Evolutionary conservation across 2,888 invertebrate species (phyloP), one percentile per base, ranked within the genome.

Genomic region (Drosophila incognita): DNA sequence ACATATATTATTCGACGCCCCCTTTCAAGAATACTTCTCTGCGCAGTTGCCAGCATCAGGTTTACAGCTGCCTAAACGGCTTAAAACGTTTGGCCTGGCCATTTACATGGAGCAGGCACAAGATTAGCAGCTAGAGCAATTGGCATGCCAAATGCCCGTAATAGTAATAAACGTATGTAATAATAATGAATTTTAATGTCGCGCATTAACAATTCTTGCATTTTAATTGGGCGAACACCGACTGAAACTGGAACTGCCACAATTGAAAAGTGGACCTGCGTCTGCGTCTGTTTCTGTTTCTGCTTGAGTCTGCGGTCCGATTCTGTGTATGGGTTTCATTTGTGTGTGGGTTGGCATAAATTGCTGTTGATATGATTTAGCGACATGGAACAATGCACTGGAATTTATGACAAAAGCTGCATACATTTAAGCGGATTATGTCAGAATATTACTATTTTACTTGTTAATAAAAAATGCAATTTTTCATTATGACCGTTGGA

Each of bases 121-220:
- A 67, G 71, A 63, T 42, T 58, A 36, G 36, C 74, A 46, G 57
- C 54, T 52, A 46, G 31, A 83, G 63, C 84, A 76, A 83, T 81
- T 74, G 76, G 69, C 83, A 85, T 76, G 74, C 82, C 80, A 57
- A 90, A 84, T 79, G 72, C 54, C 65, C 73, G 74, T 90, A 81
- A 81, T 65, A 81, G 86, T 66, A 83, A 87, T 90, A 87, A 86
- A 81, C 89, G 87, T 82, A 74, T 84, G 89, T 90, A 87, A 87
- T 87, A 87, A 90, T 89, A 90, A 87, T 87, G 87, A 89, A 90
- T 87, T 87, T 87, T 87, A 87, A 87, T 87, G 87, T 77, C 75
- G 87, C 87, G 82, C 90, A 89, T 90, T 87, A 90, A 87, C 90
- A 87, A 87, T 87, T 87, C 90, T 84, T 89, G 87, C 90, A 90